phyloP scores from a whole-genome alignment of 2,888 invertebrate species.

The Drosophila bunnanda region DNA sequence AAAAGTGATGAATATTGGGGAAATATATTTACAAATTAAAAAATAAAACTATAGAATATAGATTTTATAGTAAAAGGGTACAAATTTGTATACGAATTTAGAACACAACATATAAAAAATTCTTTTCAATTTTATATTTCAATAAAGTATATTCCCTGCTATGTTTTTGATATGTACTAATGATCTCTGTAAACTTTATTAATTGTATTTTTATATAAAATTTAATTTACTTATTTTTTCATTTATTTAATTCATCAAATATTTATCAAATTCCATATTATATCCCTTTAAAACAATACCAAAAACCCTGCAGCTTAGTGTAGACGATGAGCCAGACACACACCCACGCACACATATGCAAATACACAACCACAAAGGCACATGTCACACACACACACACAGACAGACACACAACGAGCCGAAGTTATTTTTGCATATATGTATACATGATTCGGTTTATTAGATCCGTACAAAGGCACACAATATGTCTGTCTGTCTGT shows the following conservation, averaged over 20 bases:
- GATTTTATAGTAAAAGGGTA: too few species aligned
- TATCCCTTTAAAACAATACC: neutral
- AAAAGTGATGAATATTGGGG: too few species aligned
- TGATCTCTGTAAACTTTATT: too few species aligned
- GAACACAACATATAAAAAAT: too few species aligned
- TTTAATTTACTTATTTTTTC: too few species aligned
- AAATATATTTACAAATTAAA: too few species aligned
- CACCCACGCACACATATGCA: conserved; percentile 47
- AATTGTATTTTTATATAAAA: too few species aligned
- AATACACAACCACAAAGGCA: conserved; percentile 40
- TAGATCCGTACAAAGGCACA: conserved; percentile 77
- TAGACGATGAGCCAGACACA: conserved; percentile 36
- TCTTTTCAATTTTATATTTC: too few species aligned
- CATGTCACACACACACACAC: conserved; percentile 4
- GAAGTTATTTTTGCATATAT: conserved; percentile 72
- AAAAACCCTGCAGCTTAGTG: conserved; percentile 55
- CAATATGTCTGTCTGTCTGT: conserved; percentile 62
- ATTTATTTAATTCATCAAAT: neutral
- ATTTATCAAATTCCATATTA: neutral
- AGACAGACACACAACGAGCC: conserved; percentile 46
- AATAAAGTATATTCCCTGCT: too few species aligned
- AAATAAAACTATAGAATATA: too few species aligned
- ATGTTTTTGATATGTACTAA: too few species aligned
- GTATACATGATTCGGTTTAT: conserved; percentile 74
- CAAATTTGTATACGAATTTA: too few species aligned